phyloP scores from a whole-genome alignment of 2,797 vertebrate species.

The Micrastur ruficollis region DNA sequence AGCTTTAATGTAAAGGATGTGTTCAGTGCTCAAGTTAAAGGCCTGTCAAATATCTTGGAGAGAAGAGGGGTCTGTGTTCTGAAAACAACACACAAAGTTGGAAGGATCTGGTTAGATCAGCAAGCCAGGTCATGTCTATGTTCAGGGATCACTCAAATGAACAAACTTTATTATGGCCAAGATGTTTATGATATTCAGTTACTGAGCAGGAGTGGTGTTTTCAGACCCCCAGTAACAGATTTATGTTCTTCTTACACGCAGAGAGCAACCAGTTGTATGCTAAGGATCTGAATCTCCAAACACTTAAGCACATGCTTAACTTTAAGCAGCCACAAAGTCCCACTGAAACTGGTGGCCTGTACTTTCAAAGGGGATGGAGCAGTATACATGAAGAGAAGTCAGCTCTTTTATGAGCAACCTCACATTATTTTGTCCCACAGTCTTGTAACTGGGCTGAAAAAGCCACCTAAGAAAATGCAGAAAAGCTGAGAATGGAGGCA shows the following conservation, averaged over 20 bases:
- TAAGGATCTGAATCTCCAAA: neutral
- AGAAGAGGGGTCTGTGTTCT: slow-evolving; percentile 1
- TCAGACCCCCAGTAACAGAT: slow-evolving; percentile 28
- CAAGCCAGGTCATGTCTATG: neutral
- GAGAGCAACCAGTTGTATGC: neutral
- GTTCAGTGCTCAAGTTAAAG: slow-evolving; percentile 23
- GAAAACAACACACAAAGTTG: slow-evolving; percentile 17
- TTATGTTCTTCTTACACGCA: slow-evolving; percentile 14
- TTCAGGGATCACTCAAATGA: slow-evolving; percentile 13
- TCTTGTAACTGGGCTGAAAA: neutral
- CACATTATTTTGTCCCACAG: neutral
- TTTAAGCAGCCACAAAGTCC: neutral
- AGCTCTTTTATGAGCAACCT: neutral
- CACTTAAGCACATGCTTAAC: neutral
- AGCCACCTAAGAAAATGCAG: neutral
- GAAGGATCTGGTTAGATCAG: slow-evolving; percentile 35
- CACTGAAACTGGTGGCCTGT: neutral
- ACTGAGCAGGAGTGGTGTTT: slow-evolving; percentile 22
- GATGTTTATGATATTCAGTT: slow-evolving; percentile 55
- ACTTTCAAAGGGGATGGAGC: neutral
- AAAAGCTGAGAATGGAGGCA: neutral
- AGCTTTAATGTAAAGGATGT: slow-evolving; percentile 49
- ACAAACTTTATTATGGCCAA: slow-evolving; percentile 42
- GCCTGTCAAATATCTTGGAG: slow-evolving; percentile 20
- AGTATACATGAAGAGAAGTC: neutral